These are phyloP conservation scores for Urocyon cinereoargenteus DNA, from an alignment of 2,797 vertebrate genomes.

Conservation along the genomic window DNA sequence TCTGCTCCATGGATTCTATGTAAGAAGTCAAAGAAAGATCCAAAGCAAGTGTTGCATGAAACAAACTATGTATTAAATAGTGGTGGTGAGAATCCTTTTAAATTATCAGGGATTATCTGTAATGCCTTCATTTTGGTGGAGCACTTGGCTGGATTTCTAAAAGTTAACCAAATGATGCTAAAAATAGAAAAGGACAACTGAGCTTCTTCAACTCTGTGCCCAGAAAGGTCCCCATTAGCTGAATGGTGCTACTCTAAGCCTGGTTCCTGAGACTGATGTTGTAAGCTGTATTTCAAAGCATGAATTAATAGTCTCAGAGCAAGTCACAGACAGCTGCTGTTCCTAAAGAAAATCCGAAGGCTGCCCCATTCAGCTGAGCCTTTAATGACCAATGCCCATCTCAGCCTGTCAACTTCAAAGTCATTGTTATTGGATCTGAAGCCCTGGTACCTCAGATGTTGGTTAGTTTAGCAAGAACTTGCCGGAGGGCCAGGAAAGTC, in stretches of 20 bases:
- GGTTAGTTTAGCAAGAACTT: constrained; percentile 59
- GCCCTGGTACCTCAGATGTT: background rate
- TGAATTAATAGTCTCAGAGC: constrained; percentile 38
- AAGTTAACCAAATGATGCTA: constrained; percentile 48
- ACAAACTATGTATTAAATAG: background rate
- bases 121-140: background rate
- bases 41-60: background rate
- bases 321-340: background rate
- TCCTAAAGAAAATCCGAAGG: constrained; percentile 25
- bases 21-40: constrained; percentile 11
- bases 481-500: background rate
- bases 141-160: constrained; percentile 27
- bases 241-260: constrained; percentile 59
- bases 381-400: constrained; percentile 73
- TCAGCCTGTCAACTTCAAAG: constrained; percentile 80
- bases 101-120: background rate
- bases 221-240: background rate
- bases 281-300: constrained; percentile 72
- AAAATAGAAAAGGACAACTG: constrained; percentile 5
- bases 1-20: background rate
- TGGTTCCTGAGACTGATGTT: constrained; percentile 66
- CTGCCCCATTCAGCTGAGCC: constrained; percentile 18
- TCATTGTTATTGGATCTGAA: constrained; percentile 61
- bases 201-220: fast-evolving
- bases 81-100: background rate